Conservation (phyloP, 2,888 invertebrate species). For the Chalcosyrphus nemorum region DNA sequence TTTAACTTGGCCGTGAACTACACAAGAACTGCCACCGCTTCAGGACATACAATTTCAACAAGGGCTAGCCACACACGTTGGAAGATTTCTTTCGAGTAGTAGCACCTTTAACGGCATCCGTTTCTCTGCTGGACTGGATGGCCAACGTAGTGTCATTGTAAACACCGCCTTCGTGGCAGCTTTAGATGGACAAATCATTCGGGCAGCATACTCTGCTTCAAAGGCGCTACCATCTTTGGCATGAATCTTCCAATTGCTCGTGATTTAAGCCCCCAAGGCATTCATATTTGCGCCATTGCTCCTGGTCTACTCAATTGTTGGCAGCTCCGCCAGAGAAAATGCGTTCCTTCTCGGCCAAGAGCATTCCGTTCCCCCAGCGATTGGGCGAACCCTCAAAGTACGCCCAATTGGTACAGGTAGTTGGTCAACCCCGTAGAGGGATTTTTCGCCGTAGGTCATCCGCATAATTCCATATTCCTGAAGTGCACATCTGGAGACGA, state of each 20-base stretch:
- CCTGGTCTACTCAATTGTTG: slow-evolving; percentile 93
- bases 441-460: no score
- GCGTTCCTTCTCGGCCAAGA: slow-evolving; percentile 88
- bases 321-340: slow-evolving; percentile 92
- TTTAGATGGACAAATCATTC: slow-evolving; percentile 97
- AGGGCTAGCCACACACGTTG: slow-evolving; percentile 87
- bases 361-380: slow-evolving; percentile 92
- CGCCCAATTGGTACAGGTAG: slow-evolving; percentile 92
- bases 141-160: slow-evolving; percentile 95
- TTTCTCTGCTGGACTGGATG: slow-evolving; percentile 90
- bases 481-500: no score
- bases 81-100: slow-evolving; percentile 89
- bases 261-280: slow-evolving; percentile 91
- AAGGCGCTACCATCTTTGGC: slow-evolving; percentile 95
- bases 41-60: slow-evolving; percentile 95
- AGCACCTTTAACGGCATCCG: slow-evolving; percentile 98
- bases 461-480: no score
- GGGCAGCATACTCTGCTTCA: slow-evolving; percentile 95
- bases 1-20: slow-evolving; percentile 96
- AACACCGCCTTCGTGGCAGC: slow-evolving; percentile 98
- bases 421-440: no score
- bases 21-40: slow-evolving; percentile 94
- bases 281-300: slow-evolving; percentile 90
- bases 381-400: slow-evolving; percentile 94
- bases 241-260: slow-evolving; percentile 98